These are phyloP conservation scores for Augochlorella aurata DNA, from an alignment of 2,888 invertebrate species.

Conservation along the genomic window DNA sequence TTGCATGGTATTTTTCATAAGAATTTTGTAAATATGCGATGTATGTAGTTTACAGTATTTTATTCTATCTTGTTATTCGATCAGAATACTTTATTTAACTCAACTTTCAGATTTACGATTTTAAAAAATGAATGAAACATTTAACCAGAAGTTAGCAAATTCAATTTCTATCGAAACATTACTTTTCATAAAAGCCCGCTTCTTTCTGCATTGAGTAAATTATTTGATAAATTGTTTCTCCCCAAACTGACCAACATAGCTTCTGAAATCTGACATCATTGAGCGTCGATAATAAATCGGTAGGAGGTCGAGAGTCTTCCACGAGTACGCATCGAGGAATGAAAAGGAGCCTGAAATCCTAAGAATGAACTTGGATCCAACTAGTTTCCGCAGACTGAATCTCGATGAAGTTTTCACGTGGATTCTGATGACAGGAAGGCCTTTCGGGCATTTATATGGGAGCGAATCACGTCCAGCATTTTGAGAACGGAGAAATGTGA, in stretches of 20 bases:
- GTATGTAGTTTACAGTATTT: no score
- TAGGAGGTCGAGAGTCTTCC: slow-evolving; percentile 3
- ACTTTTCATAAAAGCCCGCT: no score
- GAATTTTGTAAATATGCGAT: no score
- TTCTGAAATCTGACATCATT: neutral
- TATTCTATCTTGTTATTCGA: no score
- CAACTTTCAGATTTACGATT: no score
- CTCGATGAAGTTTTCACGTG: slow-evolving; percentile 41
- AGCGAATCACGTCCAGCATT: neutral
- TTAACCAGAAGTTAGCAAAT: no score
- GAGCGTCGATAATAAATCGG: neutral
- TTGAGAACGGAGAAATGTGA: slow-evolving; percentile 15
- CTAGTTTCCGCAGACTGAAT: slow-evolving; percentile 40
- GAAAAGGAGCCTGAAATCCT: neutral
- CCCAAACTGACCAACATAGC: neutral
- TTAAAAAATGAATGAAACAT: no score
- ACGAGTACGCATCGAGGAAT: slow-evolving; percentile 6
- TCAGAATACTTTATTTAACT: no score
- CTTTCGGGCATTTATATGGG: slow-evolving; percentile 5
- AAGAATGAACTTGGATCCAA: neutral
- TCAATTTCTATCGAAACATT: no score
- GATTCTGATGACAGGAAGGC: neutral
- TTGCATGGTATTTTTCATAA: no score
- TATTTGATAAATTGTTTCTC: neutral
- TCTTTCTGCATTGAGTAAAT: no score